Percentiles rank a stretch among this genome's conserved stretches.
Evolutionary conservation across 2,113 vertebrate genomes (phyloP).

Genomic region (Hippocampus barbouri): DNA sequence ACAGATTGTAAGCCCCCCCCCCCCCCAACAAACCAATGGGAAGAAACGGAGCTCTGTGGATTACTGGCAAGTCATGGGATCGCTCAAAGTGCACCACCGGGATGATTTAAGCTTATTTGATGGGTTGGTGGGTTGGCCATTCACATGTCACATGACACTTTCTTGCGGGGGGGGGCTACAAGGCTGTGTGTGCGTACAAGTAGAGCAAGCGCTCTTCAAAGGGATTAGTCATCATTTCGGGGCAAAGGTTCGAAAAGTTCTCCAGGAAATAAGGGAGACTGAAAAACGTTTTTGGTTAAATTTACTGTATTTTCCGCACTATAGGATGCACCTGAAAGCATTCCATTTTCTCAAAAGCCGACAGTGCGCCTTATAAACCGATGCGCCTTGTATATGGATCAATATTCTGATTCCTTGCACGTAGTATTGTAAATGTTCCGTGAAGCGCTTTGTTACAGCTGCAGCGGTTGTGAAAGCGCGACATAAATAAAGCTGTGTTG

Average conservation of each 20-base stretch:
- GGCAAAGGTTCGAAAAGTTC: not conserved
- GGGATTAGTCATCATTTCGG: constrained; percentile 46
- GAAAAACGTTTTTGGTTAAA: too few relatives aligned
- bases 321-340: too few relatives aligned
- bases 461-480: not conserved
- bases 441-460: too few relatives aligned
- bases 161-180: constrained; percentile 18
- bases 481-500: not conserved
- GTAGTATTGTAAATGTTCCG: too few relatives aligned
- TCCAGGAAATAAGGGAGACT: too few relatives aligned
- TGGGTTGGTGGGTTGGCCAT: constrained; percentile 47
- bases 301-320: too few relatives aligned
- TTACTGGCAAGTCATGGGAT: constrained; percentile 71
- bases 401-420: too few relatives aligned
- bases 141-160: constrained; percentile 70
- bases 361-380: too few relatives aligned
- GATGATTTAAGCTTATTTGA: constrained; percentile 68
- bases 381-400: too few relatives aligned
- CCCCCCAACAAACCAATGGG: constrained; percentile 12
- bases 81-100: constrained; percentile 40
- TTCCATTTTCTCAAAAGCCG: too few relatives aligned
- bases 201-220: constrained; percentile 53
- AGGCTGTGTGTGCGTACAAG: constrained; percentile 38
- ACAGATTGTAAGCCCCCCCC: constrained; percentile 41
- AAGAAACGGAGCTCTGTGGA: constrained; percentile 40